A percentile compares a stretch with the other conserved stretches of the same genome.
These are phyloP conservation scores for Hippocampus comes DNA, from an alignment of 2,113 vertebrate species.

Conservation along the genomic window DNA sequence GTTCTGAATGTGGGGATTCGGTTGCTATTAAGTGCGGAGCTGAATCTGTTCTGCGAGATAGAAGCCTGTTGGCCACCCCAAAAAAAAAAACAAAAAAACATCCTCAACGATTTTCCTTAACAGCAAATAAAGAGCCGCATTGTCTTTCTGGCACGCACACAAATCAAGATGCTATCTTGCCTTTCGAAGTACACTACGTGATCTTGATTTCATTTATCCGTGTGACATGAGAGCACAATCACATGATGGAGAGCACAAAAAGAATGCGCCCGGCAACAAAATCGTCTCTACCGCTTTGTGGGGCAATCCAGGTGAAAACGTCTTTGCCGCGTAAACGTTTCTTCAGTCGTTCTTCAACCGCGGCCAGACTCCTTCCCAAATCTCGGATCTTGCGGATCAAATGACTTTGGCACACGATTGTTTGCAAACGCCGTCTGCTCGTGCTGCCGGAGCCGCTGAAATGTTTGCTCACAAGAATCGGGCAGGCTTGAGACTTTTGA, in stretches of 20 bases:
- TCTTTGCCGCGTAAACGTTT: too few relatives aligned
- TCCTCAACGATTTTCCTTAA: neutral
- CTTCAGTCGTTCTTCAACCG: neutral
- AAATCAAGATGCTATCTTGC: slow-evolving; percentile 23
- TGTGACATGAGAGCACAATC: neutral
- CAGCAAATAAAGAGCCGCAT: slow-evolving; percentile 24
- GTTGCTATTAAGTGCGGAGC: too few relatives aligned
- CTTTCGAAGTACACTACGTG: neutral
- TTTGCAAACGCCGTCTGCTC: too few relatives aligned
- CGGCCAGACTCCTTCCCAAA: neutral
- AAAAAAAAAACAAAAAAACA: too few relatives aligned
- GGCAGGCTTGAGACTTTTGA: too few relatives aligned
- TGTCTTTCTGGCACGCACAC: slow-evolving; percentile 22
- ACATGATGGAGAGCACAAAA: neutral
- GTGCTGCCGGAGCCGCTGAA: too few relatives aligned
- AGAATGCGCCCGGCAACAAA: neutral
- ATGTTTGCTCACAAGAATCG: too few relatives aligned
- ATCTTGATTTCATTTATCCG: neutral
- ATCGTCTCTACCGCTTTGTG: neutral
- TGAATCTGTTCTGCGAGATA: too few relatives aligned
- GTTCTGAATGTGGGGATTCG: too few relatives aligned
- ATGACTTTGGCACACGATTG: too few relatives aligned
- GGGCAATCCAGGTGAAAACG: neutral
- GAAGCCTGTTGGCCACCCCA: too few relatives aligned
- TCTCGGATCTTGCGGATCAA: neutral